Evolutionary conservation across 2,113 vertebrate genomes (phyloP).

Genomic region (Lanius collurio): DNA sequence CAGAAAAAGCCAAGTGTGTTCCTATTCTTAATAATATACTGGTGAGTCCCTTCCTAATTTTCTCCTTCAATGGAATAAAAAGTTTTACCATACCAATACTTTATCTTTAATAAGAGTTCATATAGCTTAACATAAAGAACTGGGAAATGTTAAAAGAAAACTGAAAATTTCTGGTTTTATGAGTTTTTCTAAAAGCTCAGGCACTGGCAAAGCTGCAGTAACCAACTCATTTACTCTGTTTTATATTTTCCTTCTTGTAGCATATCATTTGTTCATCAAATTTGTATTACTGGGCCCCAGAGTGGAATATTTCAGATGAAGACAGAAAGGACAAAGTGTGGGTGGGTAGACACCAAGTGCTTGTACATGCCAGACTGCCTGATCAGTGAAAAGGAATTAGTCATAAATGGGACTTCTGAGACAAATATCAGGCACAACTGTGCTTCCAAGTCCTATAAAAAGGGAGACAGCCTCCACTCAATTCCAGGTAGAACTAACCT

Average conservation of each 20-base stretch:
- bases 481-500: not conserved
- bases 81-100: not conserved
- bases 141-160: not conserved
- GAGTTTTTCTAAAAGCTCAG: not conserved
- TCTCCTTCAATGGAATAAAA: not conserved
- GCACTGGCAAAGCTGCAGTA: not conserved
- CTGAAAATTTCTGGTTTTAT: not conserved
- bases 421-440: not conserved
- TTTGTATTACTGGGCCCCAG: slow-evolving; percentile 9
- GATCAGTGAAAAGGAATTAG: not conserved
- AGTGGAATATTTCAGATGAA: slow-evolving; percentile 3
- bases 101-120: not conserved
- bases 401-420: not conserved
- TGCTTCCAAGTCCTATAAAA: not conserved
- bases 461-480: not conserved
- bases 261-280: slow-evolving; percentile 16
- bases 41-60: not conserved
- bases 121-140: not conserved
- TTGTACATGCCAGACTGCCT: not conserved
- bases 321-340: slow-evolving; percentile 5
- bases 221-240: not conserved
- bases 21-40: not conserved
- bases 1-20: not conserved
- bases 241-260: slow-evolving; percentile 9
- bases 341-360: not conserved